Conservation (phyloP, 2,888 invertebrate genomes). For the Elysia crispata region DNA sequence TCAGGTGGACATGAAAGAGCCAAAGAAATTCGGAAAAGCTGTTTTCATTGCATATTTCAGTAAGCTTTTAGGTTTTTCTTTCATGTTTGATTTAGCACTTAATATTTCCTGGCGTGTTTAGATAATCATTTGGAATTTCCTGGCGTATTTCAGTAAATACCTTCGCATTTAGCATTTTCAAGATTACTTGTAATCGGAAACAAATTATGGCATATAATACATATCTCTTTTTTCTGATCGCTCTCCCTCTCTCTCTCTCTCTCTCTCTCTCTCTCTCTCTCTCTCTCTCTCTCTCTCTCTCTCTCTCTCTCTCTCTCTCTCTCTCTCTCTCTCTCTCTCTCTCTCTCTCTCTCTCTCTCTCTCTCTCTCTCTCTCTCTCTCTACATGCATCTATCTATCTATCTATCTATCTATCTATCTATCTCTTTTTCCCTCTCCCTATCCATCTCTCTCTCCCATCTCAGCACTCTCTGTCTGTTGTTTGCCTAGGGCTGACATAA, state of each 20-base stretch:
- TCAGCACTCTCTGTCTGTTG: not conserved
- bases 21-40: slow-evolving; percentile 85
- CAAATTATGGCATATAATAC: not conserved
- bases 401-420: too few relatives aligned
- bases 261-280: slow-evolving; percentile 3
- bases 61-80: slow-evolving; percentile 73
- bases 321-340: slow-evolving; percentile 11
- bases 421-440: not conserved
- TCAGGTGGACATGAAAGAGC: slow-evolving; percentile 93
- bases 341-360: not conserved
- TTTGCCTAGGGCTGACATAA: not conserved
- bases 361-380: not conserved
- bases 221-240: not conserved
- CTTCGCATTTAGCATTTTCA: not conserved
- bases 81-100: not conserved
- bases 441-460: not conserved
- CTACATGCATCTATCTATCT: not conserved
- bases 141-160: not conserved
- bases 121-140: not conserved
- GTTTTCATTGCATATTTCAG: slow-evolving; percentile 85
- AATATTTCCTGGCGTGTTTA: not conserved
- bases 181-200: not conserved
- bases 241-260: not conserved
- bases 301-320: not conserved
- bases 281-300: slow-evolving; percentile 3